phyloP scores from a whole-genome alignment of 2,888 invertebrate species.

The Timandra comae region DNA sequence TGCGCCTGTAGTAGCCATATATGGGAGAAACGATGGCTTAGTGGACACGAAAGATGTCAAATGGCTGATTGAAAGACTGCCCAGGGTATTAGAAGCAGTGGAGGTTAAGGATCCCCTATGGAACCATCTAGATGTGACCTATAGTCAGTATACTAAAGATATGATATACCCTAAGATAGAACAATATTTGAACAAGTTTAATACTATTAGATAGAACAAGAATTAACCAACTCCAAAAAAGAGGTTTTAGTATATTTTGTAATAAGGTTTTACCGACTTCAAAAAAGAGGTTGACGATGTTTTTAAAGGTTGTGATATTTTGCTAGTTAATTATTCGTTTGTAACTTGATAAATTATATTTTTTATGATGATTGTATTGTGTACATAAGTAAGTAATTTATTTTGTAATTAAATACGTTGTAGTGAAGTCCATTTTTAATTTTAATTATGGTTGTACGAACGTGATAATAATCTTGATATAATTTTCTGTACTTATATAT shows the following conservation, averaged over 20 bases:
- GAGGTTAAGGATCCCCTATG: constrained; percentile 68
- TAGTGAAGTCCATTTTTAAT: no score
- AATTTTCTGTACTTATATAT: no score
- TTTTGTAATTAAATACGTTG: neutral
- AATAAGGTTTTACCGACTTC: no score
- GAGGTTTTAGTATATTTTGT: no score
- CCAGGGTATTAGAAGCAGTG: constrained; percentile 73
- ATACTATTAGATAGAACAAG: constrained; percentile 1
- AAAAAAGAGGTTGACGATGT: no score
- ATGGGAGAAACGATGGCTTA: constrained; percentile 72
- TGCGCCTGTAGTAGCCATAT: constrained; percentile 42
- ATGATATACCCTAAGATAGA: constrained; percentile 46
- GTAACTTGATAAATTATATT: no score
- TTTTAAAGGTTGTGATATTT: no score
- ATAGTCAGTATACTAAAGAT: constrained; percentile 24
- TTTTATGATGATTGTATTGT: no score
- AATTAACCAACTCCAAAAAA: no score
- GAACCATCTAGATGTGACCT: constrained; percentile 30
- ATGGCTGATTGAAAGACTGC: constrained; percentile 68
- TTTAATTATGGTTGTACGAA: no score
- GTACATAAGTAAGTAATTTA: neutral
- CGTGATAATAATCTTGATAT: neutral
- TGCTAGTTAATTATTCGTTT: no score
- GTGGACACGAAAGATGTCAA: constrained; percentile 76
- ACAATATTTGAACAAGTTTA: constrained; percentile 39